phyloP scores from a whole-genome alignment of 2,113 vertebrate genomes.

The Vimba vimba region DNA sequence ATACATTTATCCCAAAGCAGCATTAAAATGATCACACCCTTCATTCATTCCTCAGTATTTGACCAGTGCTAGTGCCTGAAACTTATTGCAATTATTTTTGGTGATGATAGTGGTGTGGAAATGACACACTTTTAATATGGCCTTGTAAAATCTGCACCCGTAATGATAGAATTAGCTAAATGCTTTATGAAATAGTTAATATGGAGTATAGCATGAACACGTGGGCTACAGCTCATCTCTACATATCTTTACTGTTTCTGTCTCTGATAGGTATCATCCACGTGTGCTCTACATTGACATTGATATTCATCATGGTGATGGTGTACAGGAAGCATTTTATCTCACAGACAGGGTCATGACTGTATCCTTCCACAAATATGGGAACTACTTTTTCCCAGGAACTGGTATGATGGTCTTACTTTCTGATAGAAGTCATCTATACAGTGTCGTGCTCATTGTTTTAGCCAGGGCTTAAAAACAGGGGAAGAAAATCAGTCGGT shows the following conservation, averaged over 20 bases:
- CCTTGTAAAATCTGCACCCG: neutral
- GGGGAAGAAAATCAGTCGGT: too few species aligned
- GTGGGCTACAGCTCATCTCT: neutral
- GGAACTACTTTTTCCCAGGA: slow-evolving; percentile 98
- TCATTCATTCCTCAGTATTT: too few species aligned
- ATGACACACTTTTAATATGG: neutral
- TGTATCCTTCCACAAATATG: slow-evolving; percentile 98
- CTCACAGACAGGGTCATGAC: slow-evolving; percentile 98
- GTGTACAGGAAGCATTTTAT: slow-evolving; percentile 98
- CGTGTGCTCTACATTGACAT: slow-evolving; percentile 98
- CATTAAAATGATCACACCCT: too few species aligned
- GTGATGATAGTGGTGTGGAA: neutral
- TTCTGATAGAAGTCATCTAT: neutral
- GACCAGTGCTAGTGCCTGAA: neutral
- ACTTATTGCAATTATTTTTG: neutral
- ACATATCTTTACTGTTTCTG: neutral
- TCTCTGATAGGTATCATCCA: slow-evolving; percentile 86
- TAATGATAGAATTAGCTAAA: neutral
- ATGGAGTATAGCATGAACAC: neutral
- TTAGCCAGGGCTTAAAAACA: too few species aligned
- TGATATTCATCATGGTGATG: slow-evolving; percentile 97
- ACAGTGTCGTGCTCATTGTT: neutral
- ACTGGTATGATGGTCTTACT: slow-evolving; percentile 78
- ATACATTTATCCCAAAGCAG: too few species aligned
- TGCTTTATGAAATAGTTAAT: too few species aligned